A percentile compares a stretch with the other conserved stretches of the same genome.
Evolutionary conservation across 1,140 invertebrate species (phyloP).

Genomic region (Eriocheir sinensis): DNA sequence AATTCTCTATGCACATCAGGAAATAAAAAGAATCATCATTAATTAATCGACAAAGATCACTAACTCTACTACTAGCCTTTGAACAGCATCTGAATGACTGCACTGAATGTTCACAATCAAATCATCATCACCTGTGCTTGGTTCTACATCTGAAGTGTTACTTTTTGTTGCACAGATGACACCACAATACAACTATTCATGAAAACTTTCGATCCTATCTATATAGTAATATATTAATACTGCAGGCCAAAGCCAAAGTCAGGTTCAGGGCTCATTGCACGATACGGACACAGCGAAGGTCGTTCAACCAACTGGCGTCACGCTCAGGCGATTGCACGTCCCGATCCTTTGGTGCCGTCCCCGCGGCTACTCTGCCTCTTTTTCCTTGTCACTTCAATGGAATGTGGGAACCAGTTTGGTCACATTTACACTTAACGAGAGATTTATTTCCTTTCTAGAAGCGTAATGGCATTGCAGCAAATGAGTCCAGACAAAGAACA

Average conservation of each 20-base stretch:
- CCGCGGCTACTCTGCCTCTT: not conserved
- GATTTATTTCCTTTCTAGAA: not conserved
- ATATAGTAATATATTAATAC: not conserved
- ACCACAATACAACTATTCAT: not conserved
- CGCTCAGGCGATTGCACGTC: constrained; percentile 28
- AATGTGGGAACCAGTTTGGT: not conserved
- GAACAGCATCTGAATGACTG: too few relatives aligned
- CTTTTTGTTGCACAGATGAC: not conserved
- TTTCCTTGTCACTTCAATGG: not conserved
- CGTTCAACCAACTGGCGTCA: constrained; percentile 54
- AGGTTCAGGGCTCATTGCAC: not conserved
- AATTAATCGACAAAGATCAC: too few relatives aligned
- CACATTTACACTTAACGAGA: not conserved
- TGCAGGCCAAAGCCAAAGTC: not conserved
- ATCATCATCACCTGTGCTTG: too few relatives aligned
- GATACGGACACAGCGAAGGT: constrained; percentile 46
- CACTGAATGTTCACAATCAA: too few relatives aligned
- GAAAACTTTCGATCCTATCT: too few relatives aligned
- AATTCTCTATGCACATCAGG: too few relatives aligned
- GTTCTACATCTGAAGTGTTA: not conserved
- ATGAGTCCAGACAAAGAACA: not conserved
- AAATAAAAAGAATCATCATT: too few relatives aligned
- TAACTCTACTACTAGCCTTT: too few relatives aligned
- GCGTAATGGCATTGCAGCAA: not conserved
- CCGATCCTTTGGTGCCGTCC: constrained; percentile 18